Evolutionary conservation across 2,113 vertebrate genomes (phyloP).

Genomic region (Elephantulus edwardii): DNA sequence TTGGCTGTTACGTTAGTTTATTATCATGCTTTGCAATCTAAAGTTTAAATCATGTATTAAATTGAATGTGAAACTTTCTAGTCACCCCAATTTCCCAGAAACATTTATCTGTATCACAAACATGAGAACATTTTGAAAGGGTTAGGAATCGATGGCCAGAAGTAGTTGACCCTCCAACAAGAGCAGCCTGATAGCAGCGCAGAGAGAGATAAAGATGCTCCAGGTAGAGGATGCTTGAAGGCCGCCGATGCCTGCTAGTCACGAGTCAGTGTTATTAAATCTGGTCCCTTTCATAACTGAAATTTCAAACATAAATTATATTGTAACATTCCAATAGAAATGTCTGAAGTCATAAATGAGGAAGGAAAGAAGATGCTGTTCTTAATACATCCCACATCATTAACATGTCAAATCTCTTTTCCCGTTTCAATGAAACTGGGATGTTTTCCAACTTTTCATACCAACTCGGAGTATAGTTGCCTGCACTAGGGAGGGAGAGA

Average conservation of each 20-base stretch:
- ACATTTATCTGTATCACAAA: not conserved
- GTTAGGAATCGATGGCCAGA: not conserved
- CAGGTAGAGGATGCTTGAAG: not conserved
- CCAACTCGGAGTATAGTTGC: constrained; percentile 33
- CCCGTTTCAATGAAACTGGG: constrained; percentile 50
- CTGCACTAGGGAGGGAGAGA: not conserved
- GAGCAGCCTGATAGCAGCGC: too few relatives aligned
- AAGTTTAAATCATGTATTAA: constrained; percentile 53
- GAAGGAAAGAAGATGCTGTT: constrained; percentile 42
- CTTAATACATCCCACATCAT: constrained; percentile 51
- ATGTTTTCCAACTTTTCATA: constrained; percentile 65
- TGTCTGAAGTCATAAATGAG: constrained; percentile 51
- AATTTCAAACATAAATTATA: constrained; percentile 48
- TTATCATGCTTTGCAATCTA: constrained; percentile 29
- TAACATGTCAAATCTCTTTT: constrained; percentile 60
- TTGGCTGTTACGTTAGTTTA: not conserved
- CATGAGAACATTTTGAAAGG: not conserved
- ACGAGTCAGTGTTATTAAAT: not conserved
- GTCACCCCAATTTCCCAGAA: constrained; percentile 30
- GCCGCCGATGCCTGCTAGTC: not conserved
- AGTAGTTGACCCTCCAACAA: not conserved
- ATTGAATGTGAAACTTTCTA: constrained; percentile 30
- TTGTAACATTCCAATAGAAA: constrained; percentile 31
- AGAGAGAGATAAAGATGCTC: rapidly evolving
- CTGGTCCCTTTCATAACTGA: constrained; percentile 49